phyloP scores from a whole-genome alignment of 2,888 invertebrate genomes.

The Cephalotes varians region DNA sequence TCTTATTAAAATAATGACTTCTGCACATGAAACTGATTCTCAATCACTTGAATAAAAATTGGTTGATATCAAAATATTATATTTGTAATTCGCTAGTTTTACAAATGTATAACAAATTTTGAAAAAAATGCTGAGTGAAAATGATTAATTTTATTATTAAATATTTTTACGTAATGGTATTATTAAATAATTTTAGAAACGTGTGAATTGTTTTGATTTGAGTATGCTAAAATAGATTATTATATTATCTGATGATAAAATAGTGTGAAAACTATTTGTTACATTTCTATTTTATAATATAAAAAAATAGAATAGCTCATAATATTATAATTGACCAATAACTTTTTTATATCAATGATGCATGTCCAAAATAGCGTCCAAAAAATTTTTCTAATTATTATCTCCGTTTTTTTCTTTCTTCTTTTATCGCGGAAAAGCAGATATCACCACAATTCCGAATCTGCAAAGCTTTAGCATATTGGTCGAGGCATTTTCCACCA shows the following conservation, averaged over 20 bases:
- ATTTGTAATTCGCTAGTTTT: not conserved
- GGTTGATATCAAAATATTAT: not conserved
- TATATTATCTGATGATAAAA: not conserved
- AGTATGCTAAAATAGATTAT: not conserved
- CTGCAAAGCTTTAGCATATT: constrained; percentile 78
- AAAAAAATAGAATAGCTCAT: not conserved
- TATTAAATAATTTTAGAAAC: not conserved
- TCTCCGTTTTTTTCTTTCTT: not conserved
- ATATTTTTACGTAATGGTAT: not conserved
- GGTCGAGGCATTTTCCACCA: constrained; percentile 67
- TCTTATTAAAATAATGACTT: not conserved
- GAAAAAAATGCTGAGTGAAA: not conserved
- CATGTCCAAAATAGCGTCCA: not conserved
- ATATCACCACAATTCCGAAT: constrained; percentile 69
- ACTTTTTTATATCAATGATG: not conserved
- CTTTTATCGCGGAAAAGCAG: not conserved
- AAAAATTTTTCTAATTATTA: constrained; percentile 6
- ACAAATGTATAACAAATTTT: not conserved
- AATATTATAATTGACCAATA: not conserved
- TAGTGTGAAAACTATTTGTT: not conserved
- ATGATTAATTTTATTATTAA: not conserved
- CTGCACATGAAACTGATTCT: not conserved
- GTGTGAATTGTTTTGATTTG: not conserved
- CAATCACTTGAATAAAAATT: not conserved
- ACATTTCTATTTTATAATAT: not conserved